Base-by-base conservation (phyloP, 2,113 vertebrate genomes). In the Corvus cornix region DNA sequence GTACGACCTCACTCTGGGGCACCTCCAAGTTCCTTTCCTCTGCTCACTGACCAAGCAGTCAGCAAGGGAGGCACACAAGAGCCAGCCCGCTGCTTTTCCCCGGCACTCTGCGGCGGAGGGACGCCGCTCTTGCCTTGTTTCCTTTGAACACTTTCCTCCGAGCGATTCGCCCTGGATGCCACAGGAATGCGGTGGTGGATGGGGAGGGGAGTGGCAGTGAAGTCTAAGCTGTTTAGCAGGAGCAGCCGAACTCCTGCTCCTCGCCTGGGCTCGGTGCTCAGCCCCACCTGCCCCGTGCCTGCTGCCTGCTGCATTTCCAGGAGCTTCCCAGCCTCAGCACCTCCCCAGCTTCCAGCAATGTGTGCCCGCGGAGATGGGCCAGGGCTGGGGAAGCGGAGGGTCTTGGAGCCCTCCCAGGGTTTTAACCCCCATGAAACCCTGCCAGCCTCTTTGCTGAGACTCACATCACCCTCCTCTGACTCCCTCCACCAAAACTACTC, bases 291-390 rank as follows among this genome's bases (percentile, higher is more conserved):
- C 39, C 24, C 59, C 72, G 46, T 6, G 43, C n/a, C 41, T 18
- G 16, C n/a, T 35, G 51, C 51, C 43, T 33, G 15, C 64, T 5
- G 21, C 51, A 5, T 24, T 58, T 23, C 43, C 90, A 55, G 35
- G 37, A 70, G 55, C 13, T 69, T 46, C 80, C 55, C 56, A 53
- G 74, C 33, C 73, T 28, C 6, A 3, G 30, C 44, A 15, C 21
- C 1, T 2, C 43, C 37, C 44, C 2, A 0, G 48, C 31, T 74
- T 0, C 0, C 90, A 7, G 39, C 16, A 3, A 11, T 0, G 37
- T 3, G 26, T 7, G 7, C 33, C 30, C 3, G 12, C 79, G 22
- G 16, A 30, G 39, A 35, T 7, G 23, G 53, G 22, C 28, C 52
- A 23, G 37, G 16, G 13, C 9, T 52, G 49, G 24, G 31, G 4